Conservation (phyloP, 2,888 invertebrate species). For the Eubasilissa splendida region DNA sequence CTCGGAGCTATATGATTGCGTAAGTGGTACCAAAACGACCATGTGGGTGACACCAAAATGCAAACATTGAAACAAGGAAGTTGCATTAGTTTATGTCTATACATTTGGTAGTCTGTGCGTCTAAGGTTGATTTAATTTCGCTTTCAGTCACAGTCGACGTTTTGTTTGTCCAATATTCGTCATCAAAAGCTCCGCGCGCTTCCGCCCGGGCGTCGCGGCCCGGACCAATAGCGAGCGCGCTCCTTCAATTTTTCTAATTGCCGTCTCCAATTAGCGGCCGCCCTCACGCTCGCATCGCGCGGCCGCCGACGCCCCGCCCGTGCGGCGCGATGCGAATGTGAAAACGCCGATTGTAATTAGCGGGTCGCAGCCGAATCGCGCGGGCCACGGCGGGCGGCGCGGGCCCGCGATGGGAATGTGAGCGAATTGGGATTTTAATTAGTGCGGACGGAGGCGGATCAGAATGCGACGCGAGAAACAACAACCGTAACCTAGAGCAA, state of each 20-base stretch:
- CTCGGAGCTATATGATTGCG: no score
- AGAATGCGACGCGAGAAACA: slow-evolving; percentile 8
- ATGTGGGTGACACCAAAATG: no score
- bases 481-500: background rate
- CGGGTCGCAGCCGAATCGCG: slow-evolving; percentile 5
- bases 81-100: no score
- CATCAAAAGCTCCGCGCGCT: background rate
- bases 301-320: background rate
- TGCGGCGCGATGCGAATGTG: slow-evolving; percentile 12
- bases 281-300: slow-evolving; percentile 50
- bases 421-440: no score
- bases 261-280: slow-evolving; percentile 57
- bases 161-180: background rate
- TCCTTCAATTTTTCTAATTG: slow-evolving; percentile 58
- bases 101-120: no score
- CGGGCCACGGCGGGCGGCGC: background rate
- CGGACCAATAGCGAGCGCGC: slow-evolving; percentile 48
- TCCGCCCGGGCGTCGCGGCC: slow-evolving; percentile 25
- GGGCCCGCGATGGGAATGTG: no score
- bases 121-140: no score
- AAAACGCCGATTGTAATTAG: slow-evolving; percentile 13
- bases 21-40: no score
- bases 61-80: no score
- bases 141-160: no score
- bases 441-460: background rate